Base-by-base conservation (phyloP, 2,797 vertebrate genomes). In the Takifugu ocellatus region DNA sequence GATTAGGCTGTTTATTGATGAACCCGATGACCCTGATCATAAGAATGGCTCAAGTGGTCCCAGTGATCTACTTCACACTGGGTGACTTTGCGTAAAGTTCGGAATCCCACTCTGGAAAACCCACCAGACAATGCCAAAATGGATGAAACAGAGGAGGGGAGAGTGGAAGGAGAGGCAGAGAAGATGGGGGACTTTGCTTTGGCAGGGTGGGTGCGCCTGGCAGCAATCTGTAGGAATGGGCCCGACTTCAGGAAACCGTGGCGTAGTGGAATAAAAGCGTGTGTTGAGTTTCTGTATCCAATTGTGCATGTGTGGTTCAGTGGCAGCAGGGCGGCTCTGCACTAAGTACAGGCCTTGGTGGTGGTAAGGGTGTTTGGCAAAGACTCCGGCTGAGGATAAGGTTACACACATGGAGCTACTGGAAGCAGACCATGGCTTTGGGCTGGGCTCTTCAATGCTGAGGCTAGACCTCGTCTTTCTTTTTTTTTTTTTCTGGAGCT, bases 191-290 rank as follows among this genome's bases (percentile, higher is more conserved):
- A 53, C 54, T 62, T 66, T 64, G 67, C 54, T 72, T 66, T 73
- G 56, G 73, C 68, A 51, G 59, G 79, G 75, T 74, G 84, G 81
- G 75, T 79, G 73, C 77, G 81, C 81, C 84, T 52, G 8, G 68
- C 63, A 61, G 78, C 53, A 60, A 70, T 84, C 63, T 53, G 70
- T 61, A 81, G 61, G 54, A 83, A 70, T 81, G 75, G 84, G 80
- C 80, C 71, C 59, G 14, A 61, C 75, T 68, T 84, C 83, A 88
- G 88, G 84, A 91, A 90, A 87, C 67, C 57, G 63, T 90, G 86
- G 78, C 84, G 75, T 85, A 88, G 87, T 89, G 87, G 89, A 90
- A 91, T 87, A 88, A 87, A 79, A 77, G 71, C 62, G 70, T 73
- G 70, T 61, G 57, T 39, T 46, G 43, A 64, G 48, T 63, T 66